Evolutionary conservation across 2,113 vertebrate species (phyloP).

Genomic region (Malurus elegans): DNA sequence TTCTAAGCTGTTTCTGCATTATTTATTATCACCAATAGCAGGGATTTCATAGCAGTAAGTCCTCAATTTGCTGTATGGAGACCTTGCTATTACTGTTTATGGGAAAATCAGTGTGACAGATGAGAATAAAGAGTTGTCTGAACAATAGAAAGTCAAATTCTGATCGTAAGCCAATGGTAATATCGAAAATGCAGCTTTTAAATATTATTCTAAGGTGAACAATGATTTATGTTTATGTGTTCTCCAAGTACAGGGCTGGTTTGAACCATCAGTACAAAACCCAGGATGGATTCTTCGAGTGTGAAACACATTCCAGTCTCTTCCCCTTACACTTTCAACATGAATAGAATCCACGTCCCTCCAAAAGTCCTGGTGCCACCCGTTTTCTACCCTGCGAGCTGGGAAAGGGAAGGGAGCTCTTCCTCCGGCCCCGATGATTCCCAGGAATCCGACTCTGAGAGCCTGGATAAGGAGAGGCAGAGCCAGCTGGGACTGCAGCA

Average conservation of each 20-base stretch:
- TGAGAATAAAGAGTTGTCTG: neutral
- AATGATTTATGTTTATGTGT: neutral
- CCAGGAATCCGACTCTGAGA: constrained; percentile 70
- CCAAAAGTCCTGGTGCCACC: neutral
- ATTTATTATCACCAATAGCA: neutral
- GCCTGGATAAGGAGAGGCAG: constrained; percentile 56
- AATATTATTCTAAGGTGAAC: neutral
- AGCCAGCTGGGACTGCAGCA: constrained; percentile 50
- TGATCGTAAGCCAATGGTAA: neutral
- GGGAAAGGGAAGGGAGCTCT: neutral
- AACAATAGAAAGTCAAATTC: neutral
- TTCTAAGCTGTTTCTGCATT: neutral
- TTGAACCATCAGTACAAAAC: neutral
- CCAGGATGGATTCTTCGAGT: neutral
- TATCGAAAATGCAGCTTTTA: neutral
- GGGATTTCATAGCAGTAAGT: neutral
- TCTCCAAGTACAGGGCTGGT: constrained; percentile 22
- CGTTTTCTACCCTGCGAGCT: neutral
- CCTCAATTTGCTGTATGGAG: neutral
- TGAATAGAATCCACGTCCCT: neutral
- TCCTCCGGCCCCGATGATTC: constrained; percentile 49
- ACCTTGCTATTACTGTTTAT: neutral
- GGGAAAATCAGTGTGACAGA: neutral
- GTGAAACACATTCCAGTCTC: neutral
- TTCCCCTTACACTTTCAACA: neutral